Evolutionary conservation across 2,113 vertebrate genomes (phyloP).

Genomic region (Forbesichthys papilliferus): DNA sequence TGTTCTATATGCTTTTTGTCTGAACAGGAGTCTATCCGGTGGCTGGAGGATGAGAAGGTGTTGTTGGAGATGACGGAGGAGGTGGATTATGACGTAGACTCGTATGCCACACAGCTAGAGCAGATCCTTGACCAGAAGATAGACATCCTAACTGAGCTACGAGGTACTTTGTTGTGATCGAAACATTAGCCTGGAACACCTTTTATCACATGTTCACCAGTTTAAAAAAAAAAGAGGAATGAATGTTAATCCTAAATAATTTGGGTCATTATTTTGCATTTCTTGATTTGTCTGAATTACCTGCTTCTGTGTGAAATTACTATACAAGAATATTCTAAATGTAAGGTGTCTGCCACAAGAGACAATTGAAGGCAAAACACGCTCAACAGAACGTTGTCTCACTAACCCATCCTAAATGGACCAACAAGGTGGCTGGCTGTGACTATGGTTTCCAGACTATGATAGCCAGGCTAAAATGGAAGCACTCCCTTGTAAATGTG

Average conservation of each 20-base stretch:
- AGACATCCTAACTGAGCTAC: conserved; percentile 91
- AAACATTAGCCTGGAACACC: neutral
- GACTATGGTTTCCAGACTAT: no score
- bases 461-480: no score
- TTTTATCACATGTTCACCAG: neutral
- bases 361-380: no score
- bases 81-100: conserved; percentile 97
- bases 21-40: conserved; percentile 91
- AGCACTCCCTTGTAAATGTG: no score
- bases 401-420: no score
- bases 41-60: conserved; percentile 95
- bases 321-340: no score
- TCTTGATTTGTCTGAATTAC: no score
- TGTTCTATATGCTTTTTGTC: conserved; percentile 2
- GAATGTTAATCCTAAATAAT: neutral
- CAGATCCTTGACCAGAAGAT: conserved; percentile 97
- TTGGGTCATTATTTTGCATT: no score
- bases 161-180: conserved; percentile 76
- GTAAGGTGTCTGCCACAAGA: no score
- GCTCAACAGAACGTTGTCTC: no score
- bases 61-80: conserved; percentile 98
- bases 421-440: no score
- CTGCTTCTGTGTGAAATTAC: no score
- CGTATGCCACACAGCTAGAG: conserved; percentile 94
- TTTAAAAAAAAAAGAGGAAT: neutral